These are phyloP conservation scores for Drosophila parvula DNA, from an alignment of 1,140 invertebrate species.

Conservation along the genomic window DNA sequence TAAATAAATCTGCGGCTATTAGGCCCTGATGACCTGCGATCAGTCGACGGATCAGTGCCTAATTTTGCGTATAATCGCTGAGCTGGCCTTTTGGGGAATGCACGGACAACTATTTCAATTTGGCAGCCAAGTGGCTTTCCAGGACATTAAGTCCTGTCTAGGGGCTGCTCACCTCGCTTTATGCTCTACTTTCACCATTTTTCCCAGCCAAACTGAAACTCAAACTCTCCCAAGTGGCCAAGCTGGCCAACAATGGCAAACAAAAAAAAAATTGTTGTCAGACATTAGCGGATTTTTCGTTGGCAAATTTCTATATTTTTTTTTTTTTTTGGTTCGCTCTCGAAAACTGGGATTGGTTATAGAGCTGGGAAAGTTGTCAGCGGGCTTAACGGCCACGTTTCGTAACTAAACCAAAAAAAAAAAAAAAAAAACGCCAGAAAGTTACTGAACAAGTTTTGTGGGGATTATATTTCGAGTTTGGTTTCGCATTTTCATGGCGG, in stretches of 20 bases:
- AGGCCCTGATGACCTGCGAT: constrained; percentile 3
- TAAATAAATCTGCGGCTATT: constrained; percentile 18
- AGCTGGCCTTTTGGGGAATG: constrained; percentile 19
- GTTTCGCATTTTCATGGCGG: background rate
- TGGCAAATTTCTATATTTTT: background rate
- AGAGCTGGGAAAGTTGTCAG: background rate
- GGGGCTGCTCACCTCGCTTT: constrained; percentile 2
- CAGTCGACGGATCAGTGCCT: constrained; percentile 3
- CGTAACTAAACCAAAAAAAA: constrained; percentile 6
- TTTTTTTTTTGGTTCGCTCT: background rate
- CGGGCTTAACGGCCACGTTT: constrained; percentile 13
- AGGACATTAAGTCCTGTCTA: constrained; percentile 52
- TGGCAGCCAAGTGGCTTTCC: constrained; percentile 46
- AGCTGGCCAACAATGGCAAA: background rate
- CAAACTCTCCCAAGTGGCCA: constrained; percentile 1
- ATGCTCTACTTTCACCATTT: background rate
- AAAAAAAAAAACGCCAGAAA: constrained; percentile 5
- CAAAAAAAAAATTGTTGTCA: background rate
- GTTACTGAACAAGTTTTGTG: constrained; percentile 23
- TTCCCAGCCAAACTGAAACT: background rate
- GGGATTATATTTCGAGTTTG: constrained; percentile 26
- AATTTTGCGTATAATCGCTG: constrained; percentile 47
- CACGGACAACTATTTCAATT: constrained; percentile 54
- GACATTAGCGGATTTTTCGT: constrained; percentile 27
- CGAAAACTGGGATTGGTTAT: background rate